Evolutionary conservation across 1,140 invertebrate species (phyloP).

Genomic region (Drosophila setifemur): DNA sequence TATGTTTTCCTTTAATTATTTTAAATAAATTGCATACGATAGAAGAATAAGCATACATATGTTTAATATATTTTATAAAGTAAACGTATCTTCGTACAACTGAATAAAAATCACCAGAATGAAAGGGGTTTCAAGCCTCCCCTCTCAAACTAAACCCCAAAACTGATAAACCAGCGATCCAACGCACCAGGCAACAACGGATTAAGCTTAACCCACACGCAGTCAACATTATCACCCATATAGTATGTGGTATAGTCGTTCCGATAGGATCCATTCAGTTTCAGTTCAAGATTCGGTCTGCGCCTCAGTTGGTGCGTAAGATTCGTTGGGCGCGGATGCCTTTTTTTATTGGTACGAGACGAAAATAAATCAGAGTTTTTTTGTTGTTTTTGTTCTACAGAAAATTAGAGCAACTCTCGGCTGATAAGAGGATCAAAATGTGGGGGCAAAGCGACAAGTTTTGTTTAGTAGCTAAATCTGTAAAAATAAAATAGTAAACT

Average conservation of each 20-base stretch:
- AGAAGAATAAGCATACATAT: too few species aligned
- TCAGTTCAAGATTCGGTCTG: constrained; percentile 24
- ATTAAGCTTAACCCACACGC: constrained; percentile 37
- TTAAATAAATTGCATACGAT: too few species aligned
- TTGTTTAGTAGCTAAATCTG: not conserved
- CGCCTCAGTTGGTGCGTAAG: constrained; percentile 69
- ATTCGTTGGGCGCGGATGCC: constrained; percentile 60
- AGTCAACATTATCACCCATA: constrained; percentile 50
- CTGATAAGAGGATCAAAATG: constrained; percentile 35
- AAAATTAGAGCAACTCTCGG: constrained; percentile 40
- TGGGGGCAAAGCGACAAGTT: not conserved
- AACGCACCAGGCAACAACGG: constrained; percentile 69
- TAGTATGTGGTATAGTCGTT: constrained; percentile 21
- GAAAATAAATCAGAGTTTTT: constrained; percentile 29
- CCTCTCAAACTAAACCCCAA: not conserved
- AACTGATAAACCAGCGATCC: constrained; percentile 50
- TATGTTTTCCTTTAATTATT: too few species aligned
- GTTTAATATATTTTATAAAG: too few species aligned
- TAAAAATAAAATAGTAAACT: not conserved
- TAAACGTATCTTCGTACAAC: too few species aligned
- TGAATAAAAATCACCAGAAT: too few species aligned
- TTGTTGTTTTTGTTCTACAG: not conserved
- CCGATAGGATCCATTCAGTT: constrained; percentile 37
- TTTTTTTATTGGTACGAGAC: constrained; percentile 11
- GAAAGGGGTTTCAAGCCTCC: too few species aligned